Evolutionary conservation across 1,140 invertebrate species (phyloP).

Genomic region (Drosophila pandora): DNA sequence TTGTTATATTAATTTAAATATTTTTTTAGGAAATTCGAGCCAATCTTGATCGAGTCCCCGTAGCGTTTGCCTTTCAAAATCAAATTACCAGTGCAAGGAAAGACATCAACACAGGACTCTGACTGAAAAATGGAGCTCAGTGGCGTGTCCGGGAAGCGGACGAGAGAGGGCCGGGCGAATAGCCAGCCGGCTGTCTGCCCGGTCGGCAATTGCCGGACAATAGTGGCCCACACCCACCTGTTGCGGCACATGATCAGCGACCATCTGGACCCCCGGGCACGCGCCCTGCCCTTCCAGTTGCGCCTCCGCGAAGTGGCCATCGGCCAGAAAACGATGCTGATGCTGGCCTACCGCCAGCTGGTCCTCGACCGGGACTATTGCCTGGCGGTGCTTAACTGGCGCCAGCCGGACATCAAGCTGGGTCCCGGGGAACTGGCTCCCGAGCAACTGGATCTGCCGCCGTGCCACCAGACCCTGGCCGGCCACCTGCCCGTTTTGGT

Average conservation of each 20-base stretch:
- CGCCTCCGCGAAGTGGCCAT: slow-evolving; percentile 1
- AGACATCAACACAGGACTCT: too few species aligned
- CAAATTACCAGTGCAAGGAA: too few species aligned
- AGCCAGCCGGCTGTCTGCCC: background rate
- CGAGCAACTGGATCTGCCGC: background rate
- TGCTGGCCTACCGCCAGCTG: background rate
- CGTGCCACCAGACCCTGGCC: background rate
- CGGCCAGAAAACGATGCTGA: background rate
- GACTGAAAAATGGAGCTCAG: background rate
- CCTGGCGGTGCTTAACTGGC: slow-evolving; percentile 2
- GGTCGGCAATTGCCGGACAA: background rate
- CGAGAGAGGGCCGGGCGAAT: background rate
- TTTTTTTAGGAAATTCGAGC: too few species aligned
- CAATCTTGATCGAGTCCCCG: too few species aligned
- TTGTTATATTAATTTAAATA: too few species aligned
- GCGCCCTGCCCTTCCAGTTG: background rate
- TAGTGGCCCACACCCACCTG: background rate
- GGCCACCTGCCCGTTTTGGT: background rate
- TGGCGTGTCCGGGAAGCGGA: background rate
- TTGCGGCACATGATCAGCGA: background rate
- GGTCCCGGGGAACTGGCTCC: background rate
- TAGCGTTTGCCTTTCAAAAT: too few species aligned
- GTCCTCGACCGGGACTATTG: background rate
- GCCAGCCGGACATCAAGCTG: background rate
- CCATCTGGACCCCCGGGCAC: background rate